Evolutionary conservation across 2,113 vertebrate species (phyloP).

Genomic region (Rhombomys opimus): DNA sequence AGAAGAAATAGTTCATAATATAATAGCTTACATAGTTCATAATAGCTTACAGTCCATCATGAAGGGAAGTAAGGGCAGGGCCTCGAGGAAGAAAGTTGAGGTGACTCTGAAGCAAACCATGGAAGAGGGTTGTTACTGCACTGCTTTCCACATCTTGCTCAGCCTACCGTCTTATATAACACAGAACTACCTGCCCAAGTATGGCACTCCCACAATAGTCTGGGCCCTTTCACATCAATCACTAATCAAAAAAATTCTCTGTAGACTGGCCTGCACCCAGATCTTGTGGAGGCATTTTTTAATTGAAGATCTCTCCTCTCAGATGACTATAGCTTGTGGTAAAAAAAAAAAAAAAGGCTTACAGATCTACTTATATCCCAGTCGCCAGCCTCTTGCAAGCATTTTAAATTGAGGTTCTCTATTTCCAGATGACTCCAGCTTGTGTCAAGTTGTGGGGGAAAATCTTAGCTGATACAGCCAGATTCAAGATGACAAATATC

Average conservation of each 20-base stretch:
- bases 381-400: neutral
- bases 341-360: neutral
- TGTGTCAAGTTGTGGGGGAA: neutral
- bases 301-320: neutral
- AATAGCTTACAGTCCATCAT: neutral
- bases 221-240: neutral
- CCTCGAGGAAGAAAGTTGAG: neutral
- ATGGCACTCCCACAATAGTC: neutral
- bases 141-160: neutral
- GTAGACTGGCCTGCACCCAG: neutral
- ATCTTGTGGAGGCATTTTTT: neutral
- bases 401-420: neutral
- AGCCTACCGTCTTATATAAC: neutral
- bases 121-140: neutral
- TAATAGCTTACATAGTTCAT: too few relatives aligned
- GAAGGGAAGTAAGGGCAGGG: neutral
- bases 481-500: neutral
- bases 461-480: neutral
- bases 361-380: neutral
- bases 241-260: neutral
- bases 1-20: neutral
- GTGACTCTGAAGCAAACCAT: neutral
- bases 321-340: neutral
- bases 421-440: neutral
- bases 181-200: neutral